Percentiles rank a stretch among this genome's conserved stretches.
Evolutionary conservation across 2,797 vertebrate genomes (phyloP).

Genomic region (Podargus strigoides): DNA sequence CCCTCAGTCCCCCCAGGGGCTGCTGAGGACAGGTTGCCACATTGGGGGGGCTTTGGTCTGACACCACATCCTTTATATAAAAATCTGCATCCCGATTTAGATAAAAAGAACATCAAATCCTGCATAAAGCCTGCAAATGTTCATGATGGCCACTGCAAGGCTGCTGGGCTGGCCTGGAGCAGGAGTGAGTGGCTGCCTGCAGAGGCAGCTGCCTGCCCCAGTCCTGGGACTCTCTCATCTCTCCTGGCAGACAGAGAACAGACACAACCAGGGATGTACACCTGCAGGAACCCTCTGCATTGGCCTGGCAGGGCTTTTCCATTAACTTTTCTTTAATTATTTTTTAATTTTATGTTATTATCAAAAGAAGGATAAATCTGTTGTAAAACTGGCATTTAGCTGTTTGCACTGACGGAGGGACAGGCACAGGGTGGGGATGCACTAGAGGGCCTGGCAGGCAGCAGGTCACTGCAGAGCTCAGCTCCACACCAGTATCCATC

Average conservation of each 20-base stretch:
- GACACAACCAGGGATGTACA: background rate
- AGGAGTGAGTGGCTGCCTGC: background rate
- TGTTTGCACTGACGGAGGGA: background rate
- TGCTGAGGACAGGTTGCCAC: background rate
- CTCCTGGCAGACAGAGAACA: background rate
- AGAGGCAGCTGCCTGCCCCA: background rate
- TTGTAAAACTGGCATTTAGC: background rate
- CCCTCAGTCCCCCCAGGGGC: background rate
- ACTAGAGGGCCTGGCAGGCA: background rate
- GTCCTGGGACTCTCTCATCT: background rate
- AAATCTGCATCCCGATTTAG: background rate
- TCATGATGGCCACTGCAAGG: background rate
- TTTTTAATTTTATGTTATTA: background rate
- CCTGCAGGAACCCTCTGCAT: background rate
- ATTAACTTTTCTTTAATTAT: background rate
- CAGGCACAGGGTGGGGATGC: background rate
- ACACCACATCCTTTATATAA: background rate
- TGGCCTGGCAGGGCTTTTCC: background rate
- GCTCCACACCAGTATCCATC: background rate
- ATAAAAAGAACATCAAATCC: background rate
- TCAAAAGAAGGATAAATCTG: background rate
- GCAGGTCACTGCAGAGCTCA: background rate
- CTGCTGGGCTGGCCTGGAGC: background rate
- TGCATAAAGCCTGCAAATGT: background rate
- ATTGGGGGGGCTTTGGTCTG: background rate